Evolutionary conservation across 2,888 invertebrate species (phyloP), one percentile per base, ranked within the genome.

Genomic region (Agrypnus murinus): DNA sequence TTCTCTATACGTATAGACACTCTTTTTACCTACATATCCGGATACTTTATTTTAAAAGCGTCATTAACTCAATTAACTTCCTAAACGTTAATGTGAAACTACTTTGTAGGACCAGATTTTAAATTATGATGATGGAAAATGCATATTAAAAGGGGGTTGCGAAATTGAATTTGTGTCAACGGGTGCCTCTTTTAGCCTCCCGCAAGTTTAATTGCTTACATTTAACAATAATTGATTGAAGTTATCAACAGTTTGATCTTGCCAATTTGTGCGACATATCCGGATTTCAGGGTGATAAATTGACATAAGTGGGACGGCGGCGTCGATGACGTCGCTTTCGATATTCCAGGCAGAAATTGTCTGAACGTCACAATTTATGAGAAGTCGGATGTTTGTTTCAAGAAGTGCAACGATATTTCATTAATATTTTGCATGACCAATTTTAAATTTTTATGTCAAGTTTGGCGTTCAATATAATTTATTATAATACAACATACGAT

Each of bases 1-100:
- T n/a, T n/a, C n/a, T n/a, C n/a, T n/a, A n/a, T n/a, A 60, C 14
- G 25, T 60, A 12, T 45, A 10, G 14, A 59, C 19, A n/a, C n/a
- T 8, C 10, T 31, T 15, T 55, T 65, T 57, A 57, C 65, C 53
- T 65, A 65, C n/a, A 19, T 32, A 50, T 32, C 50, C 50, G 31
- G n/a, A 31, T 10, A 9, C 31, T 25, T 31, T 31, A 43, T 50
- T 25, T 25, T 12, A 50, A 50, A 50, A 50, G 50, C 31, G 31
- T 50, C 50, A 50, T 50, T 50, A 50, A 14, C 50, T 50, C 14
- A 25, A 48, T 48, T 48, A 48, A 25, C 10, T 48, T 48, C 31
- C 12, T n/a, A 50, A 43, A 25, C 25, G 25, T 5, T 25, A 25
- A 25, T 25, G 5, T 25, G 25, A 25, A 25, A 25, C 25, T 25